phyloP scores from a whole-genome alignment of 2,113 vertebrate genomes.

The Eudyptes chrysolophus region DNA sequence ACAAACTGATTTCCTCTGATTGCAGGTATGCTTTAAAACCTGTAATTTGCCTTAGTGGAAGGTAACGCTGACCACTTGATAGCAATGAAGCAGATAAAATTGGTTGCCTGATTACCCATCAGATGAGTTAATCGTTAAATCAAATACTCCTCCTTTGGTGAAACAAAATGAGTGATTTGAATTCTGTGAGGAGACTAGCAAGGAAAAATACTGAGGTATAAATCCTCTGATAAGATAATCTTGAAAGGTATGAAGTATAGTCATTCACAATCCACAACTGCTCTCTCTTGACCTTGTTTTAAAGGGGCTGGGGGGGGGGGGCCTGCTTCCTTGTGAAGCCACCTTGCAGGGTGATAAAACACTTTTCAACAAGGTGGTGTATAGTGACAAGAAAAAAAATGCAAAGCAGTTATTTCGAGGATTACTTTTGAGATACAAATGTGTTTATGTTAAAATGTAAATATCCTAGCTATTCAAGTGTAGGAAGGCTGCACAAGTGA shows the following conservation, averaged over 20 bases:
- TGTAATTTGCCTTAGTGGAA: conserved; percentile 7
- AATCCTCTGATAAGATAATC: not conserved
- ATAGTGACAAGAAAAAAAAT: not conserved
- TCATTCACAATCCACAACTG: not conserved
- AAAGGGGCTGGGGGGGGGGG: not conserved
- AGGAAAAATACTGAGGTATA: not conserved
- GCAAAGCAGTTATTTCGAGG: not conserved
- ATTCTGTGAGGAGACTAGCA: not conserved
- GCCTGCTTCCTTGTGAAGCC: not conserved
- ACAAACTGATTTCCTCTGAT: not conserved
- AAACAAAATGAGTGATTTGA: not conserved
- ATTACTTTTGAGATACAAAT: not conserved
- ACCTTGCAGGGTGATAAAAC: not conserved
- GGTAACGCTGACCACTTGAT: not conserved
- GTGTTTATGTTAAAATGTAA: not conserved
- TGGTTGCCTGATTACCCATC: not conserved
- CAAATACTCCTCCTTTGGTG: not conserved
- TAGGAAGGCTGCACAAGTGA: not conserved
- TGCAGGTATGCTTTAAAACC: not conserved
- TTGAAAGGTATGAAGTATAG: not conserved
- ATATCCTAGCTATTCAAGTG: not conserved
- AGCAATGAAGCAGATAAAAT: not conserved
- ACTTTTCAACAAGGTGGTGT: not conserved
- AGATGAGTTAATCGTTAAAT: not conserved
- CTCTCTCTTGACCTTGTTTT: not conserved